A percentile compares a stretch with the other conserved stretches of the same genome.
These are phyloP conservation scores for Luehdorfia chinensis DNA, from an alignment of 1,140 invertebrate species.

Conservation along the genomic window DNA sequence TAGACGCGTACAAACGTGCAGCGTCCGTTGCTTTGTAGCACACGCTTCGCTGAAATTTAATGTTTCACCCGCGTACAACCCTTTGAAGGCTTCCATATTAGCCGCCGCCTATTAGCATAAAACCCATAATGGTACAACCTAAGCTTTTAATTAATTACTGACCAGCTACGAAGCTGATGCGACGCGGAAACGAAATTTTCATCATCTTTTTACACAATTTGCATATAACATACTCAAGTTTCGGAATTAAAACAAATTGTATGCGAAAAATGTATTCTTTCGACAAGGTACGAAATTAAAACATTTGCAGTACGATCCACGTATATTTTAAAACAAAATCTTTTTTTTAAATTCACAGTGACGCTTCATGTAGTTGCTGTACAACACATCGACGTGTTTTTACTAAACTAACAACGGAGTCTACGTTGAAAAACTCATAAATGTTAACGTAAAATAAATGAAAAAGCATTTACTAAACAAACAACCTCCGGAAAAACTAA, in stretches of 20 bases:
- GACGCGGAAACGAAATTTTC: conserved; percentile 33
- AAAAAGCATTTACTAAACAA: conserved; percentile 62
- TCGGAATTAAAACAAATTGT: conserved; percentile 14
- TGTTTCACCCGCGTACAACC: conserved; percentile 40
- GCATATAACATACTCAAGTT: conserved; percentile 27
- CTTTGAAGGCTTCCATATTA: conserved; percentile 64
- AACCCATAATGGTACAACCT: conserved; percentile 58
- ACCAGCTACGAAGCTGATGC: conserved; percentile 35
- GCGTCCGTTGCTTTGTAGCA: conserved; percentile 32
- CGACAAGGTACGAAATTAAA: not conserved
- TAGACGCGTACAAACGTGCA: conserved; percentile 19
- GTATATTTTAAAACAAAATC: conserved; percentile 14
- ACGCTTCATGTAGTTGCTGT: conserved; percentile 17
- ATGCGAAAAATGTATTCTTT: not conserved
- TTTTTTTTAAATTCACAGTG: conserved; percentile 4
- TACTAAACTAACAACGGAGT: conserved; percentile 33
- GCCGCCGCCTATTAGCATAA: conserved; percentile 63
- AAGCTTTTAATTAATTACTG: conserved; percentile 72
- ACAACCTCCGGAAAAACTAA: conserved; percentile 72
- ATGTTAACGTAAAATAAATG: conserved; percentile 66
- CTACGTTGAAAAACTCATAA: conserved; percentile 65
- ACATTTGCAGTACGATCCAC: conserved; percentile 5
- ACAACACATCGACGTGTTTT: conserved; percentile 33
- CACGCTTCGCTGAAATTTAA: conserved; percentile 53
- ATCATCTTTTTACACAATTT: conserved; percentile 41